Percentiles rank a stretch among this genome's conserved stretches.
phyloP scores from a whole-genome alignment of 1,140 invertebrate species.

The Hetaerina americana region DNA sequence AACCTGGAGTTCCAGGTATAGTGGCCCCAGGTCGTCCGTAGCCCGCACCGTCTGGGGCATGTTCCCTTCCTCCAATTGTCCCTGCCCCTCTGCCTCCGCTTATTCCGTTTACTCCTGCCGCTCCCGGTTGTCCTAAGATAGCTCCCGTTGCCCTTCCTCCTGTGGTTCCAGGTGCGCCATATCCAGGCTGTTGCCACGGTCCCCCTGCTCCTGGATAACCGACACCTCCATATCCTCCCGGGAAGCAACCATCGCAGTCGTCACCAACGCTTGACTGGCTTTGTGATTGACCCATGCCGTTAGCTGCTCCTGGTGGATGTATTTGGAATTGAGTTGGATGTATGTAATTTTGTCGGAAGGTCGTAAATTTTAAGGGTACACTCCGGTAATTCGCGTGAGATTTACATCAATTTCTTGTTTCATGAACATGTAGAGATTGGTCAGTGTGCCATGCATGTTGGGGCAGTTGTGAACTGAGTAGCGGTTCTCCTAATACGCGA shows the following conservation, averaged over 20 bases:
- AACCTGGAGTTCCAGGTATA: constrained; percentile 13
- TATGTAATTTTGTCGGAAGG: neutral
- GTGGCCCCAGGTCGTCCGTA: constrained; percentile 8
- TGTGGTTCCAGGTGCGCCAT: constrained; percentile 9
- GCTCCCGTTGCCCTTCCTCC: constrained; percentile 8
- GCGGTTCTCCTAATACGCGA: too few species aligned
- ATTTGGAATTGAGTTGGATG: constrained; percentile 8
- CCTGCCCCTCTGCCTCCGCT: neutral
- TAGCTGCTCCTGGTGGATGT: constrained; percentile 41
- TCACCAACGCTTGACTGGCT: constrained; percentile 39
- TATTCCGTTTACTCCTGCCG: constrained; percentile 1
- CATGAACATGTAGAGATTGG: too few species aligned
- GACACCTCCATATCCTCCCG: constrained; percentile 12
- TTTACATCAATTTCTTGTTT: too few species aligned
- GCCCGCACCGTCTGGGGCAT: neutral
- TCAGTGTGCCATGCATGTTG: too few species aligned
- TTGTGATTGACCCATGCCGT: constrained; percentile 69
- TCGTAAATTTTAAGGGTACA: too few species aligned
- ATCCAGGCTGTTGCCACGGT: constrained; percentile 1
- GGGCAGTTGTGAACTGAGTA: too few species aligned
- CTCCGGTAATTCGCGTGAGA: too few species aligned
- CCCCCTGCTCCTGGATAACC: constrained; percentile 5
- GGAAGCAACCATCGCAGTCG: constrained; percentile 30
- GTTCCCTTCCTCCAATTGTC: neutral
- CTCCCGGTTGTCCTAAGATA: too few species aligned